Percentiles rank a stretch among this genome's conserved stretches.
Conservation (phyloP, 2,888 invertebrate species). For the Chymomyza fuscimana region DNA sequence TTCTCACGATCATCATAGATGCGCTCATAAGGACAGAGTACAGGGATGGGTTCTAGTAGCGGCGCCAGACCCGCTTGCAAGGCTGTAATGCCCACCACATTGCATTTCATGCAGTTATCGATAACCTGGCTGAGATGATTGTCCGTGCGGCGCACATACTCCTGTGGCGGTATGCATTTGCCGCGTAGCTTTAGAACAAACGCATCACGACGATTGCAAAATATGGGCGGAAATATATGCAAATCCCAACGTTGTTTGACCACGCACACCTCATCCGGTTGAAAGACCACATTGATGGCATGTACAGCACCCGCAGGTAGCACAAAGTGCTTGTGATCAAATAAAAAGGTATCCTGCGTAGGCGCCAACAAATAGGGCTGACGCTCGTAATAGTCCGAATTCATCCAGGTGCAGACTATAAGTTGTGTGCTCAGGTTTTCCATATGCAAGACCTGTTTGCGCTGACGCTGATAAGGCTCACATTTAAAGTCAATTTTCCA, state of each 20-base stretch:
- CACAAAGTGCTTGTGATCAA: constrained; percentile 42
- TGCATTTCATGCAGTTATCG: constrained; percentile 46
- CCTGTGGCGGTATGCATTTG: constrained; percentile 46
- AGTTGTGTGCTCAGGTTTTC: constrained; percentile 64
- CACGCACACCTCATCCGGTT: constrained; percentile 48
- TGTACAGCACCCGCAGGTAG: constrained; percentile 58
- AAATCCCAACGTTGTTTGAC: constrained; percentile 51
- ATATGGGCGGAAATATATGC: constrained; percentile 53
- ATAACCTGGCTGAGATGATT: constrained; percentile 30
- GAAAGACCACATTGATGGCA: constrained; percentile 49
- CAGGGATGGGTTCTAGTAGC: constrained; percentile 35
- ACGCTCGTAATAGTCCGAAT: constrained; percentile 26
- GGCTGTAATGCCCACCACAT: constrained; percentile 28
- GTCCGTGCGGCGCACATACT: constrained; percentile 47
- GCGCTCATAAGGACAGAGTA: constrained; percentile 63
- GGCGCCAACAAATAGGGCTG: constrained; percentile 4
- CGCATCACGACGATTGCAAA: constrained; percentile 34
- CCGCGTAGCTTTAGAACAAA: constrained; percentile 52
- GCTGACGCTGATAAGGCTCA: constrained; percentile 54
- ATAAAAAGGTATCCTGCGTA: constrained; percentile 49
- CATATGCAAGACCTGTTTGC: constrained; percentile 54
- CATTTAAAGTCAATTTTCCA: constrained; percentile 51
- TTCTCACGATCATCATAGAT: constrained; percentile 65
- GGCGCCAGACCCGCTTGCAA: constrained; percentile 47
- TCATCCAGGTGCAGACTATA: constrained; percentile 59